These are phyloP conservation scores for Channa striata DNA, from an alignment of 2,797 vertebrate genomes.

Conservation along the genomic window DNA sequence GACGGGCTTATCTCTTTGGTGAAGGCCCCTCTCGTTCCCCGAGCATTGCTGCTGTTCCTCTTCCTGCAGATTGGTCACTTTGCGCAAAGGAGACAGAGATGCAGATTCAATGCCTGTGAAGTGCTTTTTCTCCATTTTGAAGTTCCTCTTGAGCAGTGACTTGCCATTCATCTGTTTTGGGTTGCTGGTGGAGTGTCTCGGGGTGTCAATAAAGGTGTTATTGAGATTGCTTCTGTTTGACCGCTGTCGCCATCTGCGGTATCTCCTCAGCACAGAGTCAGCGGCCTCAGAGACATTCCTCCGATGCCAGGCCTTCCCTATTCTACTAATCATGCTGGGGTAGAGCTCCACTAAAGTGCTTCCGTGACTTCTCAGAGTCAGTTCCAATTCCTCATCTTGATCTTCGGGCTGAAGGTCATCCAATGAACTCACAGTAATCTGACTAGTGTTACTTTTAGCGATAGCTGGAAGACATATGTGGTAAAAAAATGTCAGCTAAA, in stretches of 20 bases:
- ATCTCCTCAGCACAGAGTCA: slow-evolving; percentile 70
- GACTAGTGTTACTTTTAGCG: slow-evolving; percentile 14
- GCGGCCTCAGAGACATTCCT: slow-evolving; percentile 62
- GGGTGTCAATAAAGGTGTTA: slow-evolving; percentile 30
- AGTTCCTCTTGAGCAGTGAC: neutral
- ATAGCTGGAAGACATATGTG: slow-evolving; percentile 30
- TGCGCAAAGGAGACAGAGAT: neutral
- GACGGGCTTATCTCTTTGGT: slow-evolving; percentile 21
- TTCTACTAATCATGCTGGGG: slow-evolving; percentile 78
- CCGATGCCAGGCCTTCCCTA: slow-evolving; percentile 66
- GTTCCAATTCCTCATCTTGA: slow-evolving; percentile 76
- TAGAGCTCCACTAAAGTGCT: slow-evolving; percentile 77
- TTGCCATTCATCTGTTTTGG: neutral
- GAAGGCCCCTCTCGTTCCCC: slow-evolving; percentile 5
- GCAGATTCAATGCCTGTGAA: neutral
- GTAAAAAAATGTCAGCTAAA: neutral
- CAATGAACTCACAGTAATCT: slow-evolving; percentile 22
- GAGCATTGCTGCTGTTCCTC: slow-evolving; percentile 27
- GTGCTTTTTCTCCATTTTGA: neutral
- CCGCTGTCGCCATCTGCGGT: slow-evolving; percentile 67
- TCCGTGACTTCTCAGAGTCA: slow-evolving; percentile 70
- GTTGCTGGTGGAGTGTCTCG: neutral
- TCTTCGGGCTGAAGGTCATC: slow-evolving; percentile 73
- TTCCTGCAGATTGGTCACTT: neutral
- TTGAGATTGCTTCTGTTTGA: slow-evolving; percentile 28